Base-by-base conservation (phyloP, 2,888 invertebrate genomes). In the Helobdella robusta region DNA sequence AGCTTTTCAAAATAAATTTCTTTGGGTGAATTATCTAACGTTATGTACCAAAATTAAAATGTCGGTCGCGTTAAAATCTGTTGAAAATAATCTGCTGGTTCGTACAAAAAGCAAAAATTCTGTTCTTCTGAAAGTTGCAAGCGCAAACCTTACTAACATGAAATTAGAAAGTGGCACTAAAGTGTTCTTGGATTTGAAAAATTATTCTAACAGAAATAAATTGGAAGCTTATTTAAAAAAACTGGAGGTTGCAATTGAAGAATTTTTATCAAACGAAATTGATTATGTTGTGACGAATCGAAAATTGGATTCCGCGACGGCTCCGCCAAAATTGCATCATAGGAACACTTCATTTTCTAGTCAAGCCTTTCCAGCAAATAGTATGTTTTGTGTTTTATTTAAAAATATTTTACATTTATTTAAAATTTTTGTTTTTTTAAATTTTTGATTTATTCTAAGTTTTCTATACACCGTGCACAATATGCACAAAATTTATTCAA, bases 211-310 rank as follows among this genome's bases (percentile, higher is more conserved):
- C 6, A 50, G 4, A 5, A 50, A 5, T 18, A 50, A 50, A 18
- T 23, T 50, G 6, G n/a, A 50, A 18, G 25, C 20, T 25, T 25
- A 50, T 18, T 50, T 50, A 25, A n/a, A 18, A 5, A 50, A 18
- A 25, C 25, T 50, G 6, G n/a, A 18, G 5, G 6, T 50, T 6
- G 50, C 25, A 4, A 25, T 50, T n/a, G 50, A 50, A 5, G 50
- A 50, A 5, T 50, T 50, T 18, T 50, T 50, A 18, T 50, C 50
- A 18, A 50, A 50, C 20, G 50, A 50, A n/a, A 50, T 50, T 18
- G 50, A 50, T 25, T 50, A 25, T n/a, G n/a, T 50, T 6, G 18
- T 50, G 20, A 23, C 50, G 4, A 50, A 50, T 18, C n/a, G 50
- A 18, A 18, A 50, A 6, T 18, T 50, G 4, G 5, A n/a, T 18